These are phyloP conservation scores for Peromyscus attwateri DNA, from an alignment of 2,797 vertebrate species.

Conservation along the genomic window DNA sequence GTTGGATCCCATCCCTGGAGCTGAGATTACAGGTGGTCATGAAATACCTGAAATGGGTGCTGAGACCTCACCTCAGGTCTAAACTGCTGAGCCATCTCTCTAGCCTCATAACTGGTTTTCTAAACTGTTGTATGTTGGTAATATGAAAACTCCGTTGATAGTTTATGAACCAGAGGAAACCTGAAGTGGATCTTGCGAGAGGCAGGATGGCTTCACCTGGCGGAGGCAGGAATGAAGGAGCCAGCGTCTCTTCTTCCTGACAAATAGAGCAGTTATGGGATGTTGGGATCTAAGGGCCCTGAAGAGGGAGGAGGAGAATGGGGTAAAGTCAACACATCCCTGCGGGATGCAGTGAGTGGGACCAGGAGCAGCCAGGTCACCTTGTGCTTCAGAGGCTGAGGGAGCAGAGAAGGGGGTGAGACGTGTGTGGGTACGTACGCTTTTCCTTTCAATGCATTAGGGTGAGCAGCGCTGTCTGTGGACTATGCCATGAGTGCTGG, in stretches of 20 bases:
- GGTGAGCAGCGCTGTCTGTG: neutral
- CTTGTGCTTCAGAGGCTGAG: neutral
- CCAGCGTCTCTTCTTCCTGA: neutral
- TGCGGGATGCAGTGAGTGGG: too few relatives aligned
- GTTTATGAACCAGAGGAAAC: neutral
- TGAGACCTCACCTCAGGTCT: neutral
- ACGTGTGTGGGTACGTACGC: too few relatives aligned
- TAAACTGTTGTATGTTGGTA: neutral
- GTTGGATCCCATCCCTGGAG: neutral
- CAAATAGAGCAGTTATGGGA: too few relatives aligned
- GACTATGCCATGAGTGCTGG: neutral
- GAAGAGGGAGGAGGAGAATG: neutral
- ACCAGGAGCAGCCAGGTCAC: neutral
- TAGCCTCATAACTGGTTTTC: neutral
- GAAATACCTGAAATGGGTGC: neutral
- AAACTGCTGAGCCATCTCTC: neutral
- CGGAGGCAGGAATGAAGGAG: neutral
- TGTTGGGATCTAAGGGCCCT: neutral
- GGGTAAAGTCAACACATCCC: neutral
- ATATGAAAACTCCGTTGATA: neutral
- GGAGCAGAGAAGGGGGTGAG: neutral
- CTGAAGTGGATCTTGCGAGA: neutral
- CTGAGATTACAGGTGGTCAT: neutral
- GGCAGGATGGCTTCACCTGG: neutral
- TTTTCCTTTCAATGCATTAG: neutral